Conservation (phyloP, 2,888 invertebrate species). For the Nipponacmea schrenckii region DNA sequence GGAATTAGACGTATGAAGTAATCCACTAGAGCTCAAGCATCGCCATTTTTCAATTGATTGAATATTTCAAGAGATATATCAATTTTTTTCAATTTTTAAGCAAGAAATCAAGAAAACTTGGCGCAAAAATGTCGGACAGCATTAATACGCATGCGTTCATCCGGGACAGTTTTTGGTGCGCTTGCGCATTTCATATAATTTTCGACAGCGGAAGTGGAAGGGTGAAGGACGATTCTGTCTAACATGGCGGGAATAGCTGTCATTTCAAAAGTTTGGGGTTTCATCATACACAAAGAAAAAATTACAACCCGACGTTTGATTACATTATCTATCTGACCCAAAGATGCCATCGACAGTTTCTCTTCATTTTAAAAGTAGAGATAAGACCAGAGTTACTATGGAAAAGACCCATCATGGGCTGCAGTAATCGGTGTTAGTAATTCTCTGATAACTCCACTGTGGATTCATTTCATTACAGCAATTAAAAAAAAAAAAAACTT, state of each 20-base stretch:
- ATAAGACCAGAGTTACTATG: too few relatives aligned
- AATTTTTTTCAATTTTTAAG: background rate
- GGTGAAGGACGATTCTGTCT: constrained; percentile 19
- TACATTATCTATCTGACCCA: too few relatives aligned
- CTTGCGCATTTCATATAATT: constrained; percentile 36
- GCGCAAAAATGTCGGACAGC: constrained; percentile 63
- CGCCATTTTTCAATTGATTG: background rate
- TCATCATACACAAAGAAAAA: constrained; percentile 5
- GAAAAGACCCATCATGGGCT: too few relatives aligned
- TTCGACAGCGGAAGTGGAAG: constrained; percentile 20
- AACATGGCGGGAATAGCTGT: constrained; percentile 2
- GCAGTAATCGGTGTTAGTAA: too few relatives aligned
- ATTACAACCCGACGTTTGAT: background rate
- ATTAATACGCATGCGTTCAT: constrained; percentile 56
- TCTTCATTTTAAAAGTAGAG: constrained; percentile 1
- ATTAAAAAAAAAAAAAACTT: too few relatives aligned
- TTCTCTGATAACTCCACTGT: too few relatives aligned
- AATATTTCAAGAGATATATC: background rate
- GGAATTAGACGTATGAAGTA: background rate
- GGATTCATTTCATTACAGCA: too few relatives aligned
- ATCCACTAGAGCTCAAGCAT: background rate
- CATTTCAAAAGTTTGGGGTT: background rate
- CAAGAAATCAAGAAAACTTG: constrained; percentile 46
- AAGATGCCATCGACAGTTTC: background rate
- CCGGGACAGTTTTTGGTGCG: constrained; percentile 40